Percentiles rank a stretch among this genome's conserved stretches.
Evolutionary conservation across 2,888 invertebrate genomes (phyloP).

Genomic region (Apotomis capreana): DNA sequence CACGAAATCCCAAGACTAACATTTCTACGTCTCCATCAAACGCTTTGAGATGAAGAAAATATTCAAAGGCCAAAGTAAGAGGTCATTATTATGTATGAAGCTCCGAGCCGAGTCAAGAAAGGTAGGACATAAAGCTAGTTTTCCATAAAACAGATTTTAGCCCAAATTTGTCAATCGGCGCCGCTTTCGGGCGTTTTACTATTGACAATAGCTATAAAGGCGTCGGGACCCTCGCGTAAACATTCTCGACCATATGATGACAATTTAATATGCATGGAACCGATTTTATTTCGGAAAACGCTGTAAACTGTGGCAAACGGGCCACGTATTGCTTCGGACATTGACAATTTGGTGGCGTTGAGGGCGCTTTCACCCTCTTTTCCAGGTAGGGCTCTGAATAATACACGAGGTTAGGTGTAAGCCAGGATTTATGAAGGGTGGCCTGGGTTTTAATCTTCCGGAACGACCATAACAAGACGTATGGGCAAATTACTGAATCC

Average conservation of each 20-base stretch:
- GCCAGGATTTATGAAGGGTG: slow-evolving; percentile 80
- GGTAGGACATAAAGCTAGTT: slow-evolving; percentile 29
- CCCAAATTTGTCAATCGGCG: slow-evolving; percentile 52
- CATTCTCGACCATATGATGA: slow-evolving; percentile 73
- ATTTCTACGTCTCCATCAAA: slow-evolving; percentile 32
- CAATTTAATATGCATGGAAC: slow-evolving; percentile 81
- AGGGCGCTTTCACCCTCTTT: slow-evolving; percentile 72
- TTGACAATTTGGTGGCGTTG: slow-evolving; percentile 69
- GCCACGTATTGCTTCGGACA: slow-evolving; percentile 48
- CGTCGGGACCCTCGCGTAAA: slow-evolving; percentile 69
- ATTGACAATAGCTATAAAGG: slow-evolving; percentile 75
- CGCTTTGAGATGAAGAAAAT: slow-evolving; percentile 35
- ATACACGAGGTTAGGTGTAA: slow-evolving; percentile 71
- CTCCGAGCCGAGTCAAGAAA: slow-evolving; percentile 21
- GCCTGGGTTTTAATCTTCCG: slow-evolving; percentile 78
- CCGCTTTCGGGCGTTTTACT: slow-evolving; percentile 66
- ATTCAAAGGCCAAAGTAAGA: slow-evolving; percentile 36
- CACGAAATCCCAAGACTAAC: neutral
- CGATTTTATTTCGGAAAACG: slow-evolving; percentile 76
- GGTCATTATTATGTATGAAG: slow-evolving; percentile 40
- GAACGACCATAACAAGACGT: slow-evolving; percentile 81
- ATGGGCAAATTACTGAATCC: slow-evolving; percentile 81
- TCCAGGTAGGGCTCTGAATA: slow-evolving; percentile 66
- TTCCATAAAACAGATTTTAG: slow-evolving; percentile 44
- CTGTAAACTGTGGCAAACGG: slow-evolving; percentile 56